Base-by-base conservation (phyloP, 2,888 invertebrate genomes). In the Argyresthia albistria region DNA sequence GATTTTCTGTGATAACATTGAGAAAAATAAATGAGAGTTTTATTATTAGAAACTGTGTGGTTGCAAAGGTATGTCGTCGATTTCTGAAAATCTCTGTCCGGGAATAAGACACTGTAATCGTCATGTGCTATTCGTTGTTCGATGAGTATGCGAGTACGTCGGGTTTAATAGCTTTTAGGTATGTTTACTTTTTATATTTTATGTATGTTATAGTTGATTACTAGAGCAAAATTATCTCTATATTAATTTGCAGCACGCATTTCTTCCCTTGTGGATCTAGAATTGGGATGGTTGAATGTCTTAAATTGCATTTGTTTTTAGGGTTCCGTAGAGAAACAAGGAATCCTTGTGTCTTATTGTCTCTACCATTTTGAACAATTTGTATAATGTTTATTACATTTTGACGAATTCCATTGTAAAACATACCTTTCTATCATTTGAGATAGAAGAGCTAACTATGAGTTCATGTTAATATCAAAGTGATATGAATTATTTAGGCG, bases 1-100 rank as follows among this genome's bases (percentile, higher is more conserved):
- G 75, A 86, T 88, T 88, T 88, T 88, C 88, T 88, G 88, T 88
- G 88, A 88, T 88, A 88, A 88, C 84, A 87, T 82, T 80, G 16
- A 25, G 14, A 50, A 51, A 45, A 66, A 75, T 80, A 80, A 79
- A 79, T 80, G 78, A 76, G 73, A 65, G 74, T 72, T 74, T 76
- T 77, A 80, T 77, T 73, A 82, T 80, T 86, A 86, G 80, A 80
- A 25, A 80, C 80, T 79, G 87, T 80, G 86, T 87, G 88, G 81
- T 79, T 88, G 88, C 86, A 78, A 80, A 80, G 75, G 72, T 66
- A 76, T 75, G 76, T 75, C 74, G 72, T 79, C 83, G 68, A 76
- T 79, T 83, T 81, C 69, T 76, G 69, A 67, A 66, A 69, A 65
- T 68, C 72, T 42, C 16, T 11, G 16, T 45, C 45, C 15, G 45